Base-by-base conservation (phyloP, 2,888 invertebrate genomes). In the Latheticus oryzae region DNA sequence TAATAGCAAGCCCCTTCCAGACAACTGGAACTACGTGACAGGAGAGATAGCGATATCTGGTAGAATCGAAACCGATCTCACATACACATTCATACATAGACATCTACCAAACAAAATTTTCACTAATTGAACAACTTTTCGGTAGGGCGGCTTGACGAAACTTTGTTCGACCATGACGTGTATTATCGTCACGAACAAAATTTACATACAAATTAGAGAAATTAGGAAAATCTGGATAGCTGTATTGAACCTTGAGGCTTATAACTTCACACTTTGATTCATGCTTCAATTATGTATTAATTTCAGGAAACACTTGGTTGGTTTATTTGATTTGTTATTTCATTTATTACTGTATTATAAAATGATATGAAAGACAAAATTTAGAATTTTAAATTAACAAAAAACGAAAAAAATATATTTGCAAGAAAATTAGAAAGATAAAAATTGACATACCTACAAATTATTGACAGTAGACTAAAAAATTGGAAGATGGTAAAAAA, bases 1-100 rank as follows among this genome's bases (percentile, higher is more conserved):
- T 61, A 61, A 61, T 61, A 58, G 50, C 50, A 54, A 54, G 58
- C 58, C n/a, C 61, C 45, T 55, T 55, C 58, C 35, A 58, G 50
- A 61, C 61, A 61, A 61, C 58, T 61, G 58, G 51, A 52, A 51
- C 43, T 58, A 61, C 61, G 61, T 61, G 61, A 61, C 51, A 33
- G 24, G 53, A 58, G n/a, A n/a, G 61, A 61, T 58, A 55, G 45
- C 55, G 58, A 61, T 61, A 58, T 58, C 30, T 33, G 7, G 21
- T n/a, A n/a, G 7, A 47, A 43, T 23, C 21, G 53, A 43, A 54
- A 54, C 50, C 45, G 45, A 54, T 32, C 54, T 37, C 37, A 42
- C 54, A 54, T 43, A 54, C 47, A 50, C 50, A 59, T 48, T 40
- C 38, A n/a, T 30, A 32, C 26, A n/a, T 33, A n/a, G n/a, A n/a